These are phyloP conservation scores for Colletes latitarsis DNA, from an alignment of 1,140 invertebrate genomes.

Conservation along the genomic window DNA sequence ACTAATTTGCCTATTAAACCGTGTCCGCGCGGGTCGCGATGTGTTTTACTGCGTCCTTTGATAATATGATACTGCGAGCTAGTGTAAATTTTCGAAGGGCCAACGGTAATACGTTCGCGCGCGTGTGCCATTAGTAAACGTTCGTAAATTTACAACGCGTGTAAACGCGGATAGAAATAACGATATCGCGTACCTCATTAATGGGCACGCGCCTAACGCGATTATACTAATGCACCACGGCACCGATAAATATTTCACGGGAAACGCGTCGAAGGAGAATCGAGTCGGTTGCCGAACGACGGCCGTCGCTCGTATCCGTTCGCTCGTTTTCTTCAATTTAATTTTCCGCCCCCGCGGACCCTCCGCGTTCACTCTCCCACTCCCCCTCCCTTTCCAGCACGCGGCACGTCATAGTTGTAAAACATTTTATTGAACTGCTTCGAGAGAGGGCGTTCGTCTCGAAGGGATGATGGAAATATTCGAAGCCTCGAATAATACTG, in stretches of 20 bases:
- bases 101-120: constrained; percentile 8
- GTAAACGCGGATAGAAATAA: constrained; percentile 36
- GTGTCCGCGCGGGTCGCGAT: not conserved
- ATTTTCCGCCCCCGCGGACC: constrained; percentile 27
- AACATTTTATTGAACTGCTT: constrained; percentile 48
- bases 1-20: constrained; percentile 30
- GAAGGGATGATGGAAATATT: constrained; percentile 18
- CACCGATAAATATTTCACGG: constrained; percentile 1
- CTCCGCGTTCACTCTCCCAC: no score
- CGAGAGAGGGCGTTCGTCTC: constrained; percentile 3
- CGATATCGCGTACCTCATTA: constrained; percentile 36
- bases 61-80: not conserved
- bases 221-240: constrained; percentile 6
- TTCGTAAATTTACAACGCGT: constrained; percentile 36
- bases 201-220: constrained; percentile 18
- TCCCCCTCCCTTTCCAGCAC: not conserved
- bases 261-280: not conserved
- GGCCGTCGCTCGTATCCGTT: not conserved
- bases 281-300: not conserved
- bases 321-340: constrained; percentile 36
- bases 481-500: constrained; percentile 31
- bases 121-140: constrained; percentile 8
- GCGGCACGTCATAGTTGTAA: constrained; percentile 43
- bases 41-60: constrained; percentile 16
- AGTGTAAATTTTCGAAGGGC: constrained; percentile 33